Conservation (phyloP, 2,113 vertebrate genomes). For the Cariama cristata region DNA sequence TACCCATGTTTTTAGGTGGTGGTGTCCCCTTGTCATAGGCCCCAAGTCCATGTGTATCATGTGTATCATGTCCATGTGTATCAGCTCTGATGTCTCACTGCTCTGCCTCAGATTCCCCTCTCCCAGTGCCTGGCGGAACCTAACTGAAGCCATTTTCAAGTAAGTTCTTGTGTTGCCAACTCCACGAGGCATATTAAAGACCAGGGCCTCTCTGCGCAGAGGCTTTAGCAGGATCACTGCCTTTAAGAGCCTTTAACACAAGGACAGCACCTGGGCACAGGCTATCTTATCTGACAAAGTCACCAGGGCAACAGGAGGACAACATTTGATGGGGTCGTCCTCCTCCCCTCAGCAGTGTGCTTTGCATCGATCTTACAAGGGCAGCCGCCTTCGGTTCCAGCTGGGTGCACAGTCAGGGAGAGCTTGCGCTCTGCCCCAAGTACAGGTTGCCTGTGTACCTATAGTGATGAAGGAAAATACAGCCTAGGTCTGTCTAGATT, state of each 20-base stretch:
- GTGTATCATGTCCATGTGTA: too few species aligned
- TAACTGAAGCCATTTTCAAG: not conserved
- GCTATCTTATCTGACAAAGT: not conserved
- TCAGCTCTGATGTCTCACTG: not conserved
- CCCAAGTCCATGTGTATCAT: not conserved
- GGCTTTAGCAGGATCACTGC: not conserved
- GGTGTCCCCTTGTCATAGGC: not conserved
- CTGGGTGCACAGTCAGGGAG: not conserved
- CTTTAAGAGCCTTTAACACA: not conserved
- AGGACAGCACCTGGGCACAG: not conserved
- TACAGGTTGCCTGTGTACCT: accelerated
- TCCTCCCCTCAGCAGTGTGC: not conserved
- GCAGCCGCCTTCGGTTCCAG: not conserved
- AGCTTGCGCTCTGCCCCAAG: not conserved
- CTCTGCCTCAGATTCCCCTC: not conserved
- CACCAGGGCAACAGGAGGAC: not conserved
- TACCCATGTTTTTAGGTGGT: not conserved
- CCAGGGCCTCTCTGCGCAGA: accelerated
- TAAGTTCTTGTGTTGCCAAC: not conserved
- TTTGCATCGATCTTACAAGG: not conserved
- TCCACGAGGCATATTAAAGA: not conserved
- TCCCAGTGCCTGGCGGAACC: not conserved
- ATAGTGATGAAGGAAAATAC: not conserved
- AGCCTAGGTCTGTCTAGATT: not conserved
- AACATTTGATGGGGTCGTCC: not conserved